A percentile compares a stretch with the other conserved stretches of the same genome.
phyloP scores from a whole-genome alignment of 2,797 vertebrate genomes.

The Intellagama lesueurii region DNA sequence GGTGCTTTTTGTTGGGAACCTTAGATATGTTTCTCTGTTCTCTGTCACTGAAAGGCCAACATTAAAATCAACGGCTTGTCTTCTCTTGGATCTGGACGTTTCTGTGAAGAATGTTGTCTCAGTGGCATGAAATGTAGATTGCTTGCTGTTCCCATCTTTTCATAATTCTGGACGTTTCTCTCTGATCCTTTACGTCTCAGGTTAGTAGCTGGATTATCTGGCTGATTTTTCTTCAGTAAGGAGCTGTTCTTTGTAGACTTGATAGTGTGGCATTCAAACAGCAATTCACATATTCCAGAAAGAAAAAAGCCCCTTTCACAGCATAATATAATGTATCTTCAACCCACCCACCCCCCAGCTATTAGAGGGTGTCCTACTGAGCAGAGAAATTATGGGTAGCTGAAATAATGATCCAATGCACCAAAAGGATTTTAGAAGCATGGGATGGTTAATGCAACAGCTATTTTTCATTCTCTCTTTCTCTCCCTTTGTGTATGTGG shows the following conservation, averaged over 20 bases:
- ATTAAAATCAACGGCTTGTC: background rate
- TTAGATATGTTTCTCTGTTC: background rate
- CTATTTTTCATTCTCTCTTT: background rate
- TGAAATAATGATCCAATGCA: constrained; percentile 40
- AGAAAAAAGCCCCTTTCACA: background rate
- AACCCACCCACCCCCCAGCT: background rate
- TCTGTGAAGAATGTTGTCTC: background rate
- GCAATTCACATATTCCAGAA: background rate
- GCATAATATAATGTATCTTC: background rate
- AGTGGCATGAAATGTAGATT: background rate
- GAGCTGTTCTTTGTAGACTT: background rate
- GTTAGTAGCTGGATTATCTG: background rate
- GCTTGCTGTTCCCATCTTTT: background rate
- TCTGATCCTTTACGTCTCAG: background rate
- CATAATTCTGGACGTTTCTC: background rate
- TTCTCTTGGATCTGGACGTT: background rate
- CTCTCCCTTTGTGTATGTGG: background rate
- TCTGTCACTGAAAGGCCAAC: background rate
- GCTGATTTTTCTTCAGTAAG: background rate
- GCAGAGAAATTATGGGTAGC: constrained; percentile 28
- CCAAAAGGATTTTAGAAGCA: constrained; percentile 63
- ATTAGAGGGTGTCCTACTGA: constrained; percentile 24
- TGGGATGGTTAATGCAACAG: constrained; percentile 32
- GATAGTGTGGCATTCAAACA: fast-evolving
- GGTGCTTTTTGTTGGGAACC: too few relatives aligned